Evolutionary conservation across 2,888 invertebrate species (phyloP).

Genomic region (Nephrotoma flavescens): DNA sequence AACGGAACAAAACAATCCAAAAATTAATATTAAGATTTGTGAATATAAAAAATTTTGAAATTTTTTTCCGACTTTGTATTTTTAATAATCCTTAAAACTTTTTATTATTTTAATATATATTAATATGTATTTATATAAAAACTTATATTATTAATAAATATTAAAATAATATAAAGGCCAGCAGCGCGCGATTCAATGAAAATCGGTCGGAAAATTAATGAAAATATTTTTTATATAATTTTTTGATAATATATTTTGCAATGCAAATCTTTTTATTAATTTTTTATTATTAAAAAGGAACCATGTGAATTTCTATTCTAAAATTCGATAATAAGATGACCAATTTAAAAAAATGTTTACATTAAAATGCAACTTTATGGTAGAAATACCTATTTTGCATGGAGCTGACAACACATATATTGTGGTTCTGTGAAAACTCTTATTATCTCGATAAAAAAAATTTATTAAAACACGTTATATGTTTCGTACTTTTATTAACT

Average conservation of each 20-base stretch:
- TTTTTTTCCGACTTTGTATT: neutral
- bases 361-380: conserved; percentile 1
- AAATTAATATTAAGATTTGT: neutral
- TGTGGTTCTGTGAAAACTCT: conserved; percentile 2
- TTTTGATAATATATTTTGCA: neutral
- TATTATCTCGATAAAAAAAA: neutral
- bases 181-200: neutral
- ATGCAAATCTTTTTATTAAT: neutral
- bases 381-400: conserved; percentile 62
- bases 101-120: neutral
- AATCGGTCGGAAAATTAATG: neutral
- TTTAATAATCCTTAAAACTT: neutral
- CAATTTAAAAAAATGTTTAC: neutral
- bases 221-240: neutral
- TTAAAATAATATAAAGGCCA: neutral
- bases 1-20: neutral
- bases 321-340: neutral
- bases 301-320: conserved; percentile 48
- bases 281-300: conserved; percentile 33
- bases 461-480: neutral
- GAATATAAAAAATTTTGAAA: neutral
- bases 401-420: conserved; percentile 33
- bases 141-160: neutral
- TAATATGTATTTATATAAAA: neutral
- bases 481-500: neutral